phyloP scores from a whole-genome alignment of 2,797 vertebrate genomes.

The Centroberyx gerrardi region DNA sequence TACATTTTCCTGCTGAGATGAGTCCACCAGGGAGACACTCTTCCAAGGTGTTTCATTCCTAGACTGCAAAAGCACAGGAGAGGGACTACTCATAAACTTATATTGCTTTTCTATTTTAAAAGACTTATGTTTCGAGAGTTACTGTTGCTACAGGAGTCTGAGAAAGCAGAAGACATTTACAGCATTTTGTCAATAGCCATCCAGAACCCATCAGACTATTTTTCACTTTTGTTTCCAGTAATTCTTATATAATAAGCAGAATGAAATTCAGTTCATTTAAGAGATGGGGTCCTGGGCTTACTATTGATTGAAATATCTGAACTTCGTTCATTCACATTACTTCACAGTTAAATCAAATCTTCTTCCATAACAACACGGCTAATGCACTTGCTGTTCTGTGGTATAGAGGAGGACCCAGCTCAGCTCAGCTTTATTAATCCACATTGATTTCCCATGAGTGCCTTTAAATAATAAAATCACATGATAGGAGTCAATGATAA shows the following conservation, averaged over 20 bases:
- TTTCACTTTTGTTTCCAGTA: constrained; percentile 29
- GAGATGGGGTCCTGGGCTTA: constrained; percentile 7
- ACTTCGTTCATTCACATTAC: constrained; percentile 36
- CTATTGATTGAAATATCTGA: constrained; percentile 58
- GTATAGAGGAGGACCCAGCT: not conserved
- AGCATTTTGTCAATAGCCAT: not conserved
- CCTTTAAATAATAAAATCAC: constrained; percentile 30
- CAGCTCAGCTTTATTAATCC: constrained; percentile 47
- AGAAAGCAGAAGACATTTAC: not conserved
- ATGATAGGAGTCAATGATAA: constrained; percentile 25
- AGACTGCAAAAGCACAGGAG: not conserved
- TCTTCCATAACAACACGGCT: constrained; percentile 13
- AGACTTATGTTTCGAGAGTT: not conserved
- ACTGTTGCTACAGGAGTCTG: not conserved
- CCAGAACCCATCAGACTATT: constrained; percentile 25
- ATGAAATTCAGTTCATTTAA: constrained; percentile 43
- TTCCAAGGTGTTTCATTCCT: constrained; percentile 4
- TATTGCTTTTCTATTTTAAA: not conserved
- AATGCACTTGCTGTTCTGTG: constrained; percentile 40
- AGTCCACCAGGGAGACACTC: not conserved
- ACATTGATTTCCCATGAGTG: constrained; percentile 26
- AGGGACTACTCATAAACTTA: no score
- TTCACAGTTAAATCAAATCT: constrained; percentile 45
- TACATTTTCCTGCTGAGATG: no score
- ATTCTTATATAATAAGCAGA: constrained; percentile 17